A percentile compares a stretch with the other conserved stretches of the same genome.
Evolutionary conservation across 2,888 invertebrate species (phyloP).

Genomic region (Nomada fabriciana): DNA sequence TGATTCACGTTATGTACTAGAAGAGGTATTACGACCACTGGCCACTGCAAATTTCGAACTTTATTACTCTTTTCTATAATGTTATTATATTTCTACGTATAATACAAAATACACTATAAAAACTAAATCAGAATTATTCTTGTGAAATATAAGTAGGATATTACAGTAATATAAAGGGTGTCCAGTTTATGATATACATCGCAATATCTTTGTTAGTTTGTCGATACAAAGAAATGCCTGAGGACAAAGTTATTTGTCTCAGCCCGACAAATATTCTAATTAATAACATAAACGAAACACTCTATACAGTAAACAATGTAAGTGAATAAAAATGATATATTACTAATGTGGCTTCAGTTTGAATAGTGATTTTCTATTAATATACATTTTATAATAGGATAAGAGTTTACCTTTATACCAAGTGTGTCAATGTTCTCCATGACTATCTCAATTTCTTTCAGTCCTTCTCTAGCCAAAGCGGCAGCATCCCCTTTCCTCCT

Average conservation of each 20-base stretch:
- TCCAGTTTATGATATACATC: too few species aligned
- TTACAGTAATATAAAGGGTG: neutral
- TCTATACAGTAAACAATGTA: too few species aligned
- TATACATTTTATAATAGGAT: neutral
- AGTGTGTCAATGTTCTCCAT: slow-evolving; percentile 89
- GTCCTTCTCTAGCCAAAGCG: slow-evolving; percentile 88
- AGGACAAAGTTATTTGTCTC: too few species aligned
- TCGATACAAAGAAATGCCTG: too few species aligned
- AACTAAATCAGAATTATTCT: neutral
- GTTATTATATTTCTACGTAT: neutral
- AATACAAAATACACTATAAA: neutral
- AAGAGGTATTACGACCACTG: slow-evolving; percentile 87
- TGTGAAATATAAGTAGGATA: neutral
- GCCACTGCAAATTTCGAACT: slow-evolving; percentile 84
- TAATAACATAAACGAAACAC: too few species aligned
- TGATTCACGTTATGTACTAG: slow-evolving; percentile 87
- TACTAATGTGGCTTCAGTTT: too few species aligned
- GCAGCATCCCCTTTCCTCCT: slow-evolving; percentile 89
- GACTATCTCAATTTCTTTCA: slow-evolving; percentile 91
- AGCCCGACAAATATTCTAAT: too few species aligned
- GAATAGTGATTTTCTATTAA: neutral
- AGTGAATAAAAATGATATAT: too few species aligned
- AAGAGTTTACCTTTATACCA: slow-evolving; percentile 88
- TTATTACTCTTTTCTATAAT: neutral
- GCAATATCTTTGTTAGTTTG: too few species aligned